Base-by-base conservation (phyloP, 2,888 invertebrate genomes). In the Drosophila lutescens region DNA sequence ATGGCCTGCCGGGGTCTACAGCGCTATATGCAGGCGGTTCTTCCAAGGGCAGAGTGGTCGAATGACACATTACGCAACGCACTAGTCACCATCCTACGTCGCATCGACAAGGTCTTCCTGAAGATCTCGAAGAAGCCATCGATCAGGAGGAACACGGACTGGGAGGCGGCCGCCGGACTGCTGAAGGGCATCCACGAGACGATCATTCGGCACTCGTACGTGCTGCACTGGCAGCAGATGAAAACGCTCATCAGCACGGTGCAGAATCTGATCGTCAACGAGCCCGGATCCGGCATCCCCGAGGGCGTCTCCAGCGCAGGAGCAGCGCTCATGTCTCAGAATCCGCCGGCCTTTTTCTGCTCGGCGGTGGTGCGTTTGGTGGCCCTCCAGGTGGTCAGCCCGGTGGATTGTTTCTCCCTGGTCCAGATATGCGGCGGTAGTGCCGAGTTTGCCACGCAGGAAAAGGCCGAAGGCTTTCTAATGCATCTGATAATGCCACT, bases 91-190 rank as follows among this genome's bases (percentile, higher is more conserved):
- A 97, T 99, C 73, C 93, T 99, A 26, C 93, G 99, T 38, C 93
- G 99, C 69, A 93, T 99, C 10, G 99, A 99, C 91, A 98, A 99
- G 91, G 98, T 99, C 0, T 99, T 99, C 90, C 94, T 96, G 57
- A 99, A 99, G 93, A 98, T 99, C 77, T 97, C 98, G 44, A 99
- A 99, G 92, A 99, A 99, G 91, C 95, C 98, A 2, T 97, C 97
- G 13, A 97, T 98, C 71, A 93, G 98, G 85, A 94, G 98, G 85
- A 97, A 98, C 79, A 97, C 98, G 0, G 98, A 99, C 90, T 99
- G 99, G 99, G 97, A 98, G 89, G 98, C 99, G 0, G 98, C 99
- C 0, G 97, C 98, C 49, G 97, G 97, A 20, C 93, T 99, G 54
- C 93, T 99, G 1, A 98, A 97, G 93, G 99, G 98, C 51, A 95